phyloP scores from a whole-genome alignment of 92 coral and sea anemone species.

The Montipora capitata region DNA sequence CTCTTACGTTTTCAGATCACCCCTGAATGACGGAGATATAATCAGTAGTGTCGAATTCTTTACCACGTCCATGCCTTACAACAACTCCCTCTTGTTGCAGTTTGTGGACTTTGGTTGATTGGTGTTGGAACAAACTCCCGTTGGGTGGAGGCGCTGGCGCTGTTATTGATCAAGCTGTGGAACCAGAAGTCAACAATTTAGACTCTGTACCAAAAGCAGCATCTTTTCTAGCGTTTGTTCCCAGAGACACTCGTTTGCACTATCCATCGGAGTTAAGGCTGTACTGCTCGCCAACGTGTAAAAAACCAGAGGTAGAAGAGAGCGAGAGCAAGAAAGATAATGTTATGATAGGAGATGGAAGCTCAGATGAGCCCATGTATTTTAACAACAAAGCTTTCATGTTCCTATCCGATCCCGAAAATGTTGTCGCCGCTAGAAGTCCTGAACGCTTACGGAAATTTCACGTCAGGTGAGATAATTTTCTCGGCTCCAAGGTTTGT shows the following conservation, averaged over 20 bases:
- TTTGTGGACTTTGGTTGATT: conserved; percentile 35
- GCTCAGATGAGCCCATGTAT: not conserved
- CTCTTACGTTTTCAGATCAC: too few relatives aligned
- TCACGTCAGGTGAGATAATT: conserved; percentile 23
- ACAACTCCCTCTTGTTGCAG: not conserved
- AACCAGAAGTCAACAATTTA: not conserved
- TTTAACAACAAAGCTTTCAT: conserved; percentile 9
- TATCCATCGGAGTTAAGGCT: not conserved
- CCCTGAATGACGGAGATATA: too few relatives aligned
- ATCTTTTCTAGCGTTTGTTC: conserved; percentile 34
- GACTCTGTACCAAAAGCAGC: not conserved
- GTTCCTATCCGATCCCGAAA: not conserved
- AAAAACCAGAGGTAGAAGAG: not conserved
- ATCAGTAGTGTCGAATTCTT: too few relatives aligned
- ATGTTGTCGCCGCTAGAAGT: not conserved
- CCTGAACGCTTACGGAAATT: not conserved
- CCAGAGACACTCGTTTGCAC: not conserved
- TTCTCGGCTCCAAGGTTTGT: not conserved
- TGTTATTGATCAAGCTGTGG: not conserved
- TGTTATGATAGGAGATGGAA: not conserved
- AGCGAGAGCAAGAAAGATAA: not conserved
- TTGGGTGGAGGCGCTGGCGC: not conserved
- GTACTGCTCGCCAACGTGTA: conserved; percentile 1
- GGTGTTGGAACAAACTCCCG: conserved; percentile 3
- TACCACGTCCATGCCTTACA: not conserved